Evolutionary conservation across 2,888 invertebrate species (phyloP).

Genomic region (Odontocerum albicorne): DNA sequence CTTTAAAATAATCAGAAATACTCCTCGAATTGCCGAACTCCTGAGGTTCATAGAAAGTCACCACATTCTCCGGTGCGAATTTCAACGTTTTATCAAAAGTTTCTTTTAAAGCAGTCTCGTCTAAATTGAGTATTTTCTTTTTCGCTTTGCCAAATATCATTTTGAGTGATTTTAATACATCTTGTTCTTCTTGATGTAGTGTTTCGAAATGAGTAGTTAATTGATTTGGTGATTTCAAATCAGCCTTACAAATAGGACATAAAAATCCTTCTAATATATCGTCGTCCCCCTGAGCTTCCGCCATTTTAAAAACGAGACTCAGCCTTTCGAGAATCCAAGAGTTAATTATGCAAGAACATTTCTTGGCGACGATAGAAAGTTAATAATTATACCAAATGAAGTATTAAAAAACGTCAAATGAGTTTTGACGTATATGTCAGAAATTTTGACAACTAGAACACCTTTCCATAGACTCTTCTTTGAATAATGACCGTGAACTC

Average conservation of each 20-base stretch:
- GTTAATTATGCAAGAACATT: too few relatives aligned
- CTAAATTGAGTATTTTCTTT: constrained; percentile 80
- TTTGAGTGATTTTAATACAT: constrained; percentile 77
- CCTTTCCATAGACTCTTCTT: too few relatives aligned
- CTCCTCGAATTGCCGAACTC: constrained; percentile 65
- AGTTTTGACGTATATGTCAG: too few relatives aligned
- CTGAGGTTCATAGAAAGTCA: constrained; percentile 60
- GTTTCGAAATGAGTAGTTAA: constrained; percentile 89
- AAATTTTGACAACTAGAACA: too few relatives aligned
- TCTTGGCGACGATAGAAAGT: too few relatives aligned
- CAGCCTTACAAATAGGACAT: constrained; percentile 92
- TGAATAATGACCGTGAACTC: too few relatives aligned
- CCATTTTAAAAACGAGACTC: constrained; percentile 17
- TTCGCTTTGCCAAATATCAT: constrained; percentile 89
- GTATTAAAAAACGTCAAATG: too few relatives aligned
- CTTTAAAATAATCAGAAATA: constrained; percentile 77
- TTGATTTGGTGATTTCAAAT: constrained; percentile 81
- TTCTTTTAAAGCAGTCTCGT: constrained; percentile 65
- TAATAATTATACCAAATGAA: too few relatives aligned
- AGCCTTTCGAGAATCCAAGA: too few relatives aligned
- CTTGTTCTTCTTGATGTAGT: constrained; percentile 84
- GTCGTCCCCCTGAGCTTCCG: constrained; percentile 42
- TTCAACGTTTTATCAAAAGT: constrained; percentile 59
- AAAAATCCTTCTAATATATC: constrained; percentile 89
- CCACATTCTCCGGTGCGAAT: constrained; percentile 42